phyloP scores from a whole-genome alignment of 2,888 invertebrate species.

The Tenthredo amoena region DNA sequence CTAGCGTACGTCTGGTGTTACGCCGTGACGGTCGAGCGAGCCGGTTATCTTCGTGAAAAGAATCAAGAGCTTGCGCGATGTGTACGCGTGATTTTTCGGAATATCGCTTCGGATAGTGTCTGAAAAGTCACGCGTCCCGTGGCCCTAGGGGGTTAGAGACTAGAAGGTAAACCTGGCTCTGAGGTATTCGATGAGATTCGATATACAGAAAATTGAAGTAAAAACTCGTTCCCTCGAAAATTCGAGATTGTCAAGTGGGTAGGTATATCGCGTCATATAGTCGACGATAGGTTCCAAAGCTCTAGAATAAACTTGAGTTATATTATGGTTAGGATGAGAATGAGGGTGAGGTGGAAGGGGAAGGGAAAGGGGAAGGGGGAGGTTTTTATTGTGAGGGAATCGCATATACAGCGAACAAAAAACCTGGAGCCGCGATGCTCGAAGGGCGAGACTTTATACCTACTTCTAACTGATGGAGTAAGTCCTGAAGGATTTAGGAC shows the following conservation, averaged over 20 bases:
- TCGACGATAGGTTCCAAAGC: background rate
- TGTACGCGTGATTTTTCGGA: background rate
- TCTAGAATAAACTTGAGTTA: conserved; percentile 6
- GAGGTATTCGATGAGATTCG: background rate
- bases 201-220: background rate
- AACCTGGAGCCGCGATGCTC: background rate
- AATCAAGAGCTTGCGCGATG: background rate
- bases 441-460: background rate
- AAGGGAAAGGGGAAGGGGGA: background rate
- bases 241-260: background rate
- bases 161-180: background rate
- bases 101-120: conserved; percentile 7
- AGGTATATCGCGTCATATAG: background rate
- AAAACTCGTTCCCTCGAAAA: conserved; percentile 23
- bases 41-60: background rate
- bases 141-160: background rate
- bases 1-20: background rate
- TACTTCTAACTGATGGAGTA: conserved; percentile 11
- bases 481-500: conserved; percentile 18
- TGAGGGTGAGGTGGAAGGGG: background rate
- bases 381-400: background rate
- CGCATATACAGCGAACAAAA: background rate
- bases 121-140: background rate
- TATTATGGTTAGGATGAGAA: background rate
- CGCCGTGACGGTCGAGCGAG: background rate